Conservation (phyloP, 2,888 invertebrate genomes). For the Drepanosiphum platanoidis region DNA sequence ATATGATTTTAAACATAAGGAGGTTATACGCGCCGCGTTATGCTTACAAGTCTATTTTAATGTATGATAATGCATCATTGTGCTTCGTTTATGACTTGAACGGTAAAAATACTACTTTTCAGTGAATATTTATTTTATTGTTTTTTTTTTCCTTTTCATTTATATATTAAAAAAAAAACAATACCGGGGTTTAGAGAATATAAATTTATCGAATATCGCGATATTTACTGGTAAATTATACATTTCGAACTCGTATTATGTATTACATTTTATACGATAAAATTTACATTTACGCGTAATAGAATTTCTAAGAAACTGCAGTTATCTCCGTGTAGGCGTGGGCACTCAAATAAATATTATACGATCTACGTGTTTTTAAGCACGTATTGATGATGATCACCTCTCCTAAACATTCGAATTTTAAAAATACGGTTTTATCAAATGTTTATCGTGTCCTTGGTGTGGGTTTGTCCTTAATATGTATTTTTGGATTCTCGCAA, state of each 20-base stretch:
- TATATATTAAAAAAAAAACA: too few relatives aligned
- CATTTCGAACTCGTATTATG: background rate
- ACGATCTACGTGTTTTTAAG: background rate
- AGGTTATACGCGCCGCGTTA: too few relatives aligned
- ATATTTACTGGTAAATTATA: background rate
- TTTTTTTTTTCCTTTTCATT: too few relatives aligned
- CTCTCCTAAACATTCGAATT: background rate
- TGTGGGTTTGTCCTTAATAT: background rate
- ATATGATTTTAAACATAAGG: too few relatives aligned
- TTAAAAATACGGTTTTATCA: background rate
- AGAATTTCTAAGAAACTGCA: background rate
- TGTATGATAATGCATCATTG: too few relatives aligned
- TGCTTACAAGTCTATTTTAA: too few relatives aligned
- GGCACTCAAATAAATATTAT: background rate
- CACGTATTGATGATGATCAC: background rate
- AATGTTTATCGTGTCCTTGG: background rate
- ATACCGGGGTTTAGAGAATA: too few relatives aligned
- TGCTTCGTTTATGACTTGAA: background rate
- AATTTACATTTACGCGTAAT: background rate
- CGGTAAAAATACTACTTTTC: background rate
- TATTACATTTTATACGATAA: background rate
- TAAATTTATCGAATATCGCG: background rate
- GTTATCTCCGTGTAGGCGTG: background rate
- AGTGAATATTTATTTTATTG: background rate
- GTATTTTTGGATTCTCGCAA: background rate